A percentile compares a stretch with the other conserved stretches of the same genome.
These are phyloP conservation scores for Aplidium turbinatum DNA, from an alignment of 23 tunicate species.

Conservation along the genomic window DNA sequence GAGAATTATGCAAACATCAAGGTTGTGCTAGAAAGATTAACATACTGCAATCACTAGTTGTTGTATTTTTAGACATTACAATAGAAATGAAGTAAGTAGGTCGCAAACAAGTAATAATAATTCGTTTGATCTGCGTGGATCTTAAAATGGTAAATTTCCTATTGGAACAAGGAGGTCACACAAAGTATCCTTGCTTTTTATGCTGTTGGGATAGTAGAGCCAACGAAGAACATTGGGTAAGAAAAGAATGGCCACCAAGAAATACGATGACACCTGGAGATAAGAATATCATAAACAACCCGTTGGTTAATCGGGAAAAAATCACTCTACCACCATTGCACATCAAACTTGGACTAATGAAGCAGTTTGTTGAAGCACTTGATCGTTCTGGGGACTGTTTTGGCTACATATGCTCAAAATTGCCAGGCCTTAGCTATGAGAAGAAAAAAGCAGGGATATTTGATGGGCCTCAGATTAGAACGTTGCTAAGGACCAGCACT, in stretches of 20 bases:
- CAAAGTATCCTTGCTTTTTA: slow-evolving; percentile 34
- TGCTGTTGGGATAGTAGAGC: slow-evolving; percentile 35
- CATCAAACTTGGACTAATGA: slow-evolving; percentile 16
- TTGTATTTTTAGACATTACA: too few species aligned
- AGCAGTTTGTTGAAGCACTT: slow-evolving; percentile 10
- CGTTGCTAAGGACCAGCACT: not conserved
- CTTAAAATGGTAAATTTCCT: too few species aligned
- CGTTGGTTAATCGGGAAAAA: not conserved
- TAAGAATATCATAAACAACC: slow-evolving; percentile 20
- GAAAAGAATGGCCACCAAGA: slow-evolving; percentile 14
- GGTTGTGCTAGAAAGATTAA: too few species aligned
- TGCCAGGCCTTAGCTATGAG: not conserved
- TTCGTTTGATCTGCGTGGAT: too few species aligned
- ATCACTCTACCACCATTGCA: slow-evolving; percentile 23
- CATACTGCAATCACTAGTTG: too few species aligned
- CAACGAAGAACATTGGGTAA: slow-evolving; percentile 17
- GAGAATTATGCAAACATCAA: too few species aligned
- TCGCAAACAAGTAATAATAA: too few species aligned
- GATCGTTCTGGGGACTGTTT: slow-evolving; percentile 30
- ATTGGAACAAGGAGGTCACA: slow-evolving; percentile 27
- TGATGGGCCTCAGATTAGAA: slow-evolving; percentile 25
- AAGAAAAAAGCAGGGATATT: slow-evolving; percentile 39
- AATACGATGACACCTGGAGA: slow-evolving; percentile 3
- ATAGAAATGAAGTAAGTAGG: too few species aligned
- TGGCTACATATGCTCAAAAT: slow-evolving; percentile 13